Conservation (phyloP, 2,888 invertebrate species). For the Ophion obscuratus region DNA sequence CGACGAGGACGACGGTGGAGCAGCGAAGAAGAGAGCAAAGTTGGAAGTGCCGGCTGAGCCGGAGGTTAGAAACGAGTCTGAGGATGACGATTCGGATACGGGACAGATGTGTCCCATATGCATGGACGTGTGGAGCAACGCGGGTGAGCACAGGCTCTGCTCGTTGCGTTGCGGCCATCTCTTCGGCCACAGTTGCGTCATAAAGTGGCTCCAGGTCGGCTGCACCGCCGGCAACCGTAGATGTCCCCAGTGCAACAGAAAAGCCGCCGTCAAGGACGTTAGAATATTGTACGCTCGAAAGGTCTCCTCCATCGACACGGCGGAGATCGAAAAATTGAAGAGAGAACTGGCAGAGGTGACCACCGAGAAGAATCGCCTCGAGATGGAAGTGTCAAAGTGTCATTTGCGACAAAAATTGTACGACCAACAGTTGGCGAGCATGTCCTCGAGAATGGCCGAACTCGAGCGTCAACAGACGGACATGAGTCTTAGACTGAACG, state of each 20-base stretch:
- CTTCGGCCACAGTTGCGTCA: conserved; percentile 93
- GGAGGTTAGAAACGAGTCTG: conserved; percentile 3
- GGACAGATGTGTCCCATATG: conserved; percentile 91
- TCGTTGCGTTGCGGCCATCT: conserved; percentile 96
- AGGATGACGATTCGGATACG: conserved; percentile 58
- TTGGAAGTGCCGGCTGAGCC: conserved; percentile 34
- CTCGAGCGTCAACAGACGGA: conserved; percentile 73
- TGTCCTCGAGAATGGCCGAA: conserved; percentile 76
- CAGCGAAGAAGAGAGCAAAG: conserved; percentile 39
- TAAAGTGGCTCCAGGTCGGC: conserved; percentile 89
- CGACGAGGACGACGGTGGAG: conserved; percentile 34
- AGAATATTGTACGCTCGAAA: conserved; percentile 92
- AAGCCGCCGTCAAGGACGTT: conserved; percentile 89
- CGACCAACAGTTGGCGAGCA: conserved; percentile 80
- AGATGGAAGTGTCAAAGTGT: conserved; percentile 87
- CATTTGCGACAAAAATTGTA: conserved; percentile 82
- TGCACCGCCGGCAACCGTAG: conserved; percentile 85
- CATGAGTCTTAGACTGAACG: conserved; percentile 72
- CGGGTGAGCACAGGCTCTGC: conserved; percentile 94
- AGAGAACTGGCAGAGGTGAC: conserved; percentile 80
- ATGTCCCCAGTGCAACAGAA: conserved; percentile 96
- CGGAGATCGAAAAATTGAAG: conserved; percentile 88
- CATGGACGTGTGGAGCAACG: conserved; percentile 94
- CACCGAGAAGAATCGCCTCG: conserved; percentile 86
- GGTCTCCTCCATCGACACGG: conserved; percentile 91